These are phyloP conservation scores for Pleuronectes platessa DNA, from an alignment of 2,113 vertebrate genomes.

Conservation along the genomic window DNA sequence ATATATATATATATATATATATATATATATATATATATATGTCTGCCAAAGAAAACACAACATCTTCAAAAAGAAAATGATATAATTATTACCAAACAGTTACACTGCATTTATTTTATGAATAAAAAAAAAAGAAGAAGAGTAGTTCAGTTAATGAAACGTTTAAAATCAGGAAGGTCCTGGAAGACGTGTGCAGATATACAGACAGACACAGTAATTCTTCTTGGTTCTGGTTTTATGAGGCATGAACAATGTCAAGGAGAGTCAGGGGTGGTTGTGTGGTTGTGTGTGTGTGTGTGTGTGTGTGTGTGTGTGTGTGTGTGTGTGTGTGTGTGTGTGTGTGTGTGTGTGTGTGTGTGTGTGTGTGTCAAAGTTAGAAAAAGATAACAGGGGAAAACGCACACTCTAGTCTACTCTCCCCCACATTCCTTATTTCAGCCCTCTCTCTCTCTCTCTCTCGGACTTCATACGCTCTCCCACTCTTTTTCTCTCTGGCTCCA, in stretches of 20 bases:
- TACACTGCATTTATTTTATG: too few species aligned
- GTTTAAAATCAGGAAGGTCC: too few species aligned
- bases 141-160: too few species aligned
- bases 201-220: slow-evolving; percentile 1
- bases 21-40: not conserved
- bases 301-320: slow-evolving; percentile 22
- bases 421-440: slow-evolving; percentile 85
- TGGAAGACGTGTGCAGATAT: too few species aligned
- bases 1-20: too few species aligned
- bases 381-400: slow-evolving; percentile 69
- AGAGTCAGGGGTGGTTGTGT: slow-evolving; percentile 14
- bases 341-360: slow-evolving; percentile 16
- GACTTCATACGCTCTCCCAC: not conserved
- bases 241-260: slow-evolving; percentile 65
- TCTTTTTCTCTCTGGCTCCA: not conserved
- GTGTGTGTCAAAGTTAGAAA: slow-evolving; percentile 12
- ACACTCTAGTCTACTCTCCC: slow-evolving; percentile 85
- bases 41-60: too few species aligned
- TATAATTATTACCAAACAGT: too few species aligned
- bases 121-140: too few species aligned
- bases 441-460: slow-evolving; percentile 30
- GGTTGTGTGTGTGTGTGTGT: not conserved
- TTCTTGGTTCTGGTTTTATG: slow-evolving; percentile 45
- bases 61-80: too few species aligned
- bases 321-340: not conserved